Base-by-base conservation (phyloP, 37 sponge, comb jelly and placozoan genomes). In the Haliclona indistincta region DNA sequence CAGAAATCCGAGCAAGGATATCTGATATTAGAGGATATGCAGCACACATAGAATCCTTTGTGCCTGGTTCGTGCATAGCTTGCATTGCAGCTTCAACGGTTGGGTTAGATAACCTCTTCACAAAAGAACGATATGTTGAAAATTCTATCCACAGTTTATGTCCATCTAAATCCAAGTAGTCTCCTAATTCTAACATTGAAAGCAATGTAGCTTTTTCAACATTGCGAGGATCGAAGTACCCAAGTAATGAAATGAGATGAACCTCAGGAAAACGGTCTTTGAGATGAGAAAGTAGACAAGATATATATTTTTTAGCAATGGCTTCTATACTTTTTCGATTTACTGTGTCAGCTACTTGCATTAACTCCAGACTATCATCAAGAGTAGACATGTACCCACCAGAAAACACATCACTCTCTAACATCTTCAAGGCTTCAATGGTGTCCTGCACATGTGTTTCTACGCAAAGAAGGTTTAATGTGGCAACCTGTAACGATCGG, bases 351-450 rank as follows among this genome's bases (percentile, higher is more conserved):
- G 42, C 25, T 70, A 43, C 49, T 51, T 51, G 32, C 56, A 74
- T 74, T 19, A 47, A 47, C 56, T 74, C 32, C 38, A 56, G 61
- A 5, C 40, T 74, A 54, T 53, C 38, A 23, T 74, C 58, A 30
- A 74, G 61, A 38, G 54, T 37, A 29, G 41, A 54, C 75, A 74
- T 56, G 42, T 35, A 36, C 26, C 62, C 75, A 74, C 75, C 32
- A 8, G 45, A 40, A 36, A 17, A 29, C 17, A 29, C 17, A 56
- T 54, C 38, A 36, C 56, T 56, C 56, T 56, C 34, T 15, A 74
- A 38, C 8, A 10, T 34, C 23, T 74, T 38, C 38, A 74, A 54
- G 35, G 75, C 58, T 51, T 38, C 22, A 25, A 67, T 39, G 40
- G 42, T 67, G 28, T 47, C 49, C 13, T 17, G 49, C 49, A 26